Evolutionary conservation across 2,888 invertebrate genomes (phyloP).

Genomic region (Lomographa bimaculata): DNA sequence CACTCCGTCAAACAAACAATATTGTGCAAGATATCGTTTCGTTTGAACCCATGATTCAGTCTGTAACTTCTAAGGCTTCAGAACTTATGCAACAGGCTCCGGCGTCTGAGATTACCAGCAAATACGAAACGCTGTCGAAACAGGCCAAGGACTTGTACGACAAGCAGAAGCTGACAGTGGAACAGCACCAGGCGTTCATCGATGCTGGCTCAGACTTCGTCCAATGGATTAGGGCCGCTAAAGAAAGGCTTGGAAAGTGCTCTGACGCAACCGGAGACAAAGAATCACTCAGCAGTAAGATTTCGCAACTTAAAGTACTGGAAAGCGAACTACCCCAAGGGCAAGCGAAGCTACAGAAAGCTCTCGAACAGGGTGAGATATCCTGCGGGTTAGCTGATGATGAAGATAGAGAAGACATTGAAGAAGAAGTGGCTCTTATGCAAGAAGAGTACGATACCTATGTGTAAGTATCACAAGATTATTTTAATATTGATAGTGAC

Average conservation of each 20-base stretch:
- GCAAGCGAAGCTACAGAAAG: constrained; percentile 91
- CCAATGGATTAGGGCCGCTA: constrained; percentile 95
- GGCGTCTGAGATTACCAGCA: constrained; percentile 94
- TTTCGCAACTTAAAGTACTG: constrained; percentile 92
- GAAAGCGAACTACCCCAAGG: constrained; percentile 93
- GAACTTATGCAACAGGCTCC: constrained; percentile 95
- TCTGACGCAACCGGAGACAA: constrained; percentile 96
- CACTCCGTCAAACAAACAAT: constrained; percentile 94
- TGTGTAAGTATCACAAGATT: constrained; percentile 79
- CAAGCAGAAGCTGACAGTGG: constrained; percentile 94
- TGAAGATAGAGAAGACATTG: constrained; percentile 94
- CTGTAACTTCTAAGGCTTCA: constrained; percentile 96
- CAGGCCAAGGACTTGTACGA: constrained; percentile 95
- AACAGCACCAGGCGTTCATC: constrained; percentile 95
- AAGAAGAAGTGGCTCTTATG: constrained; percentile 94
- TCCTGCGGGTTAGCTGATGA: constrained; percentile 93
- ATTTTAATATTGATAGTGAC: not conserved
- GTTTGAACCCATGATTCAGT: constrained; percentile 98
- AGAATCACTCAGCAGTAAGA: constrained; percentile 93
- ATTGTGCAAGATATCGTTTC: constrained; percentile 98
- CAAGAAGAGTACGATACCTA: constrained; percentile 96
- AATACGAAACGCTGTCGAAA: constrained; percentile 94
- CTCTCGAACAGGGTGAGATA: constrained; percentile 92
- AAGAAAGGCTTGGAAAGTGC: constrained; percentile 95
- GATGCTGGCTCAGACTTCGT: constrained; percentile 96